phyloP scores from a whole-genome alignment of 2,113 vertebrate genomes.

The Corydoras sp. region DNA sequence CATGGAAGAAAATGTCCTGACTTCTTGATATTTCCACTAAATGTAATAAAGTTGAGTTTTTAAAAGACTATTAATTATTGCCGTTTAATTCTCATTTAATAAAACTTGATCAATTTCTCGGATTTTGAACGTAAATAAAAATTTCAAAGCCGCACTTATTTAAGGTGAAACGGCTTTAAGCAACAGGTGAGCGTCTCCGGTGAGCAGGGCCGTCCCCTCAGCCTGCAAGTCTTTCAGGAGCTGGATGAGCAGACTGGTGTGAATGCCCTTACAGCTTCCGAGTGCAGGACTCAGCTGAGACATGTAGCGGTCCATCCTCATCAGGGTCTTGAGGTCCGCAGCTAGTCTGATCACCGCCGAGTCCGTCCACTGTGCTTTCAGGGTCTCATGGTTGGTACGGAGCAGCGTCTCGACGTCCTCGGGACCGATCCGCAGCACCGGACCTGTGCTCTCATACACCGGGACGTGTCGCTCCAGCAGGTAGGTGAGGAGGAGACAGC shows the following conservation, averaged over 20 bases:
- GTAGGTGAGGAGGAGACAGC: constrained; percentile 60
- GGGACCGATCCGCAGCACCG: constrained; percentile 36
- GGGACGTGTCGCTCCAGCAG: constrained; percentile 48
- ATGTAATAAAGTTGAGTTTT: too few relatives aligned
- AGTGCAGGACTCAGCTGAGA: constrained; percentile 62
- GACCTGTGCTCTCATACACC: constrained; percentile 23
- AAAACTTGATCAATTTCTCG: too few relatives aligned
- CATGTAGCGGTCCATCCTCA: constrained; percentile 69
- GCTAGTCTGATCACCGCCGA: constrained; percentile 67
- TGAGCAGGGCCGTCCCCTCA: constrained; percentile 35
- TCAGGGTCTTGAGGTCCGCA: constrained; percentile 70
- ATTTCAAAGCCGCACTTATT: too few relatives aligned
- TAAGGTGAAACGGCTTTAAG: too few relatives aligned
- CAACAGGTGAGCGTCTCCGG: not conserved
- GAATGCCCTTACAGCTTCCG: constrained; percentile 59
- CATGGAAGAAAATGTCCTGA: too few relatives aligned
- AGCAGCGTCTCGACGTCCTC: constrained; percentile 44
- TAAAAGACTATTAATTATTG: too few relatives aligned
- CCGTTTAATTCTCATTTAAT: too few relatives aligned
- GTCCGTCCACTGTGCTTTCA: constrained; percentile 61
- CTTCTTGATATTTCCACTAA: too few relatives aligned
- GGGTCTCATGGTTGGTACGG: constrained; percentile 39
- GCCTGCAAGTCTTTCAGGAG: constrained; percentile 64
- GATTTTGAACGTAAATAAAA: too few relatives aligned
- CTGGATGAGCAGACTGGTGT: constrained; percentile 68